phyloP scores from a whole-genome alignment of 2,113 vertebrate genomes.

The Coptodon rendalli region DNA sequence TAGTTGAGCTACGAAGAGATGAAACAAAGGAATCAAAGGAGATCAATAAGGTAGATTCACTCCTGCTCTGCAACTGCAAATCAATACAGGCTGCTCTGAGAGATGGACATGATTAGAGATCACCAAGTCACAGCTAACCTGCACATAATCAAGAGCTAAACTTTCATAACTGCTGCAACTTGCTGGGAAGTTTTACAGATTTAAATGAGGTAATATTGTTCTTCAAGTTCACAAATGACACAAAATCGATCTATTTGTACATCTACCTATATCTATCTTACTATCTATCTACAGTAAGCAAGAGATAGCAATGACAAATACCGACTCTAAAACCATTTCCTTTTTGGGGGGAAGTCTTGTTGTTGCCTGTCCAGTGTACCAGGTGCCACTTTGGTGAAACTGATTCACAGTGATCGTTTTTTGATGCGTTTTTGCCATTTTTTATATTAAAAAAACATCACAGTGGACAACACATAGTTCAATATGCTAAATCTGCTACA shows the following conservation, averaged over 20 bases:
- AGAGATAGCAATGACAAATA: background rate
- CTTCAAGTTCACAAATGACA: background rate
- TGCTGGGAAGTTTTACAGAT: background rate
- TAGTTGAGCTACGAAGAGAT: slow-evolving; percentile 52
- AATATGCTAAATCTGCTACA: background rate
- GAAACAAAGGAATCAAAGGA: slow-evolving; percentile 65
- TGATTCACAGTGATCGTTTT: background rate
- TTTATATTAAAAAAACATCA: background rate
- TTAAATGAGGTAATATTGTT: background rate
- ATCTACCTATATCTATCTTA: background rate
- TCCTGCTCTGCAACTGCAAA: slow-evolving; percentile 1
- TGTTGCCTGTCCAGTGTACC: background rate
- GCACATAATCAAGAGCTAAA: slow-evolving; percentile 21
- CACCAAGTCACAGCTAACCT: slow-evolving; percentile 7
- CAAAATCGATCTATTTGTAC: background rate
- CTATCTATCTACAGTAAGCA: background rate
- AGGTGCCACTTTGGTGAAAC: background rate
- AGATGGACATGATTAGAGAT: slow-evolving; percentile 16
- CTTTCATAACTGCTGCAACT: background rate
- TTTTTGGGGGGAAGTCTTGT: background rate
- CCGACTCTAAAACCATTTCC: background rate
- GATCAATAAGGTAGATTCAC: slow-evolving; percentile 61
- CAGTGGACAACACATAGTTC: background rate
- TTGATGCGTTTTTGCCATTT: background rate
- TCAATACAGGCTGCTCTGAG: slow-evolving; percentile 37